Base-by-base conservation (phyloP, 23 tunicate species). In the Styela plicata region DNA sequence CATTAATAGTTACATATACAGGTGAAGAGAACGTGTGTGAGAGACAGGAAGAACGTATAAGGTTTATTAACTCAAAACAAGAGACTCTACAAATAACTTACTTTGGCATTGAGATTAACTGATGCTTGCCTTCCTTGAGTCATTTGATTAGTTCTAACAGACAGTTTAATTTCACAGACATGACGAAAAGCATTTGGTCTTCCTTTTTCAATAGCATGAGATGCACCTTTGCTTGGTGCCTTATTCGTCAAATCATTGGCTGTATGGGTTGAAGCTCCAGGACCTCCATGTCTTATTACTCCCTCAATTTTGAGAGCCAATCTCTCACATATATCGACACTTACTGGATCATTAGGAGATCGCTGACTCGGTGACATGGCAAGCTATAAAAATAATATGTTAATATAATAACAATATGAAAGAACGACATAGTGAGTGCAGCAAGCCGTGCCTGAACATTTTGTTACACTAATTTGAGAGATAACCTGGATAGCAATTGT, bases 231-330 rank as follows among this genome's bases (percentile, higher is more conserved):
- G 81, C 37, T 30, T 32, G 37, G 2, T 30, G 35, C 77, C 3
- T 44, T 44, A n/a, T n/a, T n/a, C n/a, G 27, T 21, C 31, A 68
- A 17, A 29, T 71, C 24, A 3, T 27, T 36, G 3, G 26, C 24
- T 32, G 17, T 36, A 34, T 35, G 26, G 21, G 53, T 44, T 16
- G 31, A 21, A 2, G 24, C 81, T 0, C 81, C 81, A 26, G 81
- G 31, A 35, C 81, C 81, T 7, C 66, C 81, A 27, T 53, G 66
- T 22, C 81, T 89, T 22, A 93, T 85, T 23, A 93, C 93, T 35
- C 98, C 98, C 29, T 93, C 98, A 28, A 93, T 92, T 70, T 93
- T 93, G 32, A 93, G 80, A n/a, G 98, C 86, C 27, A 93, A 74
- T 10, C 70, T 86, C 36, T 88, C 89, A 73, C 69, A 80, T 44